Percentiles rank a stretch among this genome's conserved stretches.
phyloP scores from a whole-genome alignment of 2,797 vertebrate species.

The Pangasius mekongensis region DNA sequence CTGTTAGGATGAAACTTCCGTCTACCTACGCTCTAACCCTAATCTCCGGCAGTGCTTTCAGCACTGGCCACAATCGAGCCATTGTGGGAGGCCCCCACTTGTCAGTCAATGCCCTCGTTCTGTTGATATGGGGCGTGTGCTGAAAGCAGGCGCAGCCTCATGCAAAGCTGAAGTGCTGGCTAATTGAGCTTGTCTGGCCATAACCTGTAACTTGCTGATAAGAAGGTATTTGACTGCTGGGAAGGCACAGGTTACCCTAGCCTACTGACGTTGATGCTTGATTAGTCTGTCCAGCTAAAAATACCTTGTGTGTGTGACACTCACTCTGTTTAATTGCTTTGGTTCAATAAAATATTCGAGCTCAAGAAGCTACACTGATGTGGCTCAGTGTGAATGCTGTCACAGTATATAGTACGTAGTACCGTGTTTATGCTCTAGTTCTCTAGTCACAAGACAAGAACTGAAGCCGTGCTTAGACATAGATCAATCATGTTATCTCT shows the following conservation, averaged over 20 bases:
- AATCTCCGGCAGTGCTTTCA: constrained; percentile 62
- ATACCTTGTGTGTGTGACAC: constrained; percentile 20
- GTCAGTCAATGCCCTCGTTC: constrained; percentile 76
- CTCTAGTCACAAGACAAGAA: constrained; percentile 9
- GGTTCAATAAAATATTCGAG: constrained; percentile 40
- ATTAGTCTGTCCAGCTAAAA: constrained; percentile 46
- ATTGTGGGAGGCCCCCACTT: constrained; percentile 69
- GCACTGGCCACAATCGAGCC: constrained; percentile 65
- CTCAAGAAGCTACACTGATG: constrained; percentile 16
- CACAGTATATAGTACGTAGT: background rate
- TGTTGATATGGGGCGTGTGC: constrained; percentile 73
- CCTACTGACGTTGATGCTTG: constrained; percentile 47
- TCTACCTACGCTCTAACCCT: constrained; percentile 57
- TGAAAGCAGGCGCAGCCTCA: constrained; percentile 66
- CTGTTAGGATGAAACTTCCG: constrained; percentile 25
- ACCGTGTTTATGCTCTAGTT: background rate
- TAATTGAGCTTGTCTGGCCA: constrained; percentile 79
- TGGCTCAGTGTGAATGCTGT: constrained; percentile 11
- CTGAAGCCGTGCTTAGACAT: constrained; percentile 26
- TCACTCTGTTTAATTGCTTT: constrained; percentile 33
- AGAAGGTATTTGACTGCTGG: constrained; percentile 73
- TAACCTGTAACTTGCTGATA: constrained; percentile 77
- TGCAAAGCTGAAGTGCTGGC: constrained; percentile 69
- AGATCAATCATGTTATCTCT: constrained; percentile 44
- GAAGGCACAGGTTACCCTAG: constrained; percentile 48